Percentiles rank a stretch among this genome's conserved stretches.
phyloP scores from a whole-genome alignment of 1,140 invertebrate genomes.

The Leptopilina clavipes region DNA sequence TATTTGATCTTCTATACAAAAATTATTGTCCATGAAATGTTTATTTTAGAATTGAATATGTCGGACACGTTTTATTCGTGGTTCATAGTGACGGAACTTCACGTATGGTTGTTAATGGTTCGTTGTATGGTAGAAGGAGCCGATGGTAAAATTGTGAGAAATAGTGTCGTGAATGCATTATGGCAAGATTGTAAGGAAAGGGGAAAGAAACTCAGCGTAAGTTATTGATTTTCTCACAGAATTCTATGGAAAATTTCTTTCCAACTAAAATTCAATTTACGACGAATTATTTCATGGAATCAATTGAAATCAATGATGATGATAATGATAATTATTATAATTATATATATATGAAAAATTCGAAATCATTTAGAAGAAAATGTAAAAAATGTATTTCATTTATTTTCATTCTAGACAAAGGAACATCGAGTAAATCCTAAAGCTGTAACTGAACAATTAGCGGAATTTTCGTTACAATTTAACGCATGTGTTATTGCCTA shows the following conservation, averaged over 20 bases:
- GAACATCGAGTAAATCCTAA: conserved; percentile 73
- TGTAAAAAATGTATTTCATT: not conserved
- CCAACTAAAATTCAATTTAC: too few species aligned
- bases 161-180: conserved; percentile 84
- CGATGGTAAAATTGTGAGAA: conserved; percentile 82
- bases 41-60: conserved; percentile 80
- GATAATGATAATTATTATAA: too few species aligned
- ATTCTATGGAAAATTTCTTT: conserved; percentile 4
- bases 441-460: conserved; percentile 76
- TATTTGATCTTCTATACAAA: too few species aligned
- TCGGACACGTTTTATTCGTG: conserved; percentile 88
- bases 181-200: conserved; percentile 87
- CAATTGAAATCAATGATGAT: too few species aligned
- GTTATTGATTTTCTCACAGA: conserved; percentile 50
- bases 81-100: conserved; percentile 88
- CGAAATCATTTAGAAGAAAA: too few species aligned
- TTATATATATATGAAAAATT: too few species aligned
- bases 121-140: conserved; percentile 85
- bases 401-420: conserved; percentile 66
- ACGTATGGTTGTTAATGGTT: conserved; percentile 88
- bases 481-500: conserved; percentile 89
- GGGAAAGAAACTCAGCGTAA: conserved; percentile 83
- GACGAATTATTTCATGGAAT: too few species aligned
- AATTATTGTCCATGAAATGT: too few species aligned
- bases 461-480: conserved; percentile 83